Evolutionary conservation across 2,888 invertebrate species (phyloP).

Genomic region (Ormia ochracea): DNA sequence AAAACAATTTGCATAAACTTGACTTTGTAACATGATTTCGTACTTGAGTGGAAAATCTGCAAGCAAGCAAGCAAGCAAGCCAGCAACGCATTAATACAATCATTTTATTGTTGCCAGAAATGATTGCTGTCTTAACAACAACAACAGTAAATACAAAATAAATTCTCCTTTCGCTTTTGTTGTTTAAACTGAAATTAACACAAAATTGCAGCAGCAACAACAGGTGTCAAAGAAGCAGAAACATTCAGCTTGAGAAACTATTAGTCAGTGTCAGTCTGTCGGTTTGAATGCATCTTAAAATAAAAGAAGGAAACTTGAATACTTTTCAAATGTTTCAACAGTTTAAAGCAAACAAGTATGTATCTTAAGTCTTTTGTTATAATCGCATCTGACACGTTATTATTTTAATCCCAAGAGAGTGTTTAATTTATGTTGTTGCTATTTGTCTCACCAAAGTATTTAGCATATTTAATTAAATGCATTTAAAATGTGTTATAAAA

Average conservation of each 20-base stretch:
- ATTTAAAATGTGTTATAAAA: background rate
- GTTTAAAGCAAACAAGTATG: slow-evolving; percentile 19
- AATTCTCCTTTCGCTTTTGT: slow-evolving; percentile 53
- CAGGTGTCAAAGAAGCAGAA: slow-evolving; percentile 43
- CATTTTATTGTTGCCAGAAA: slow-evolving; percentile 6
- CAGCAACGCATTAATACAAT: slow-evolving; percentile 38
- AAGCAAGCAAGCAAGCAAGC: background rate
- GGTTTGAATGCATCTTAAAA: slow-evolving; percentile 11
- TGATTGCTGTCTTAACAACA: slow-evolving; percentile 15
- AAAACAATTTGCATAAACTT: slow-evolving; percentile 59
- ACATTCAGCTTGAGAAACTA: slow-evolving; percentile 30
- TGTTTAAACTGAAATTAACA: slow-evolving; percentile 13
- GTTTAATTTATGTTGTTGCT: background rate
- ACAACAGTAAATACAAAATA: background rate
- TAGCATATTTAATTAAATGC: slow-evolving; percentile 17
- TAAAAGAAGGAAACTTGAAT: background rate
- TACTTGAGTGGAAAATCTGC: slow-evolving; percentile 56
- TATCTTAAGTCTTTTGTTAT: slow-evolving; percentile 58
- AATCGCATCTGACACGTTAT: background rate
- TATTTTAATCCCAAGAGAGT: background rate
- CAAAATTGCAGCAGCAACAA: slow-evolving; percentile 2
- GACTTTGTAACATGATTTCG: slow-evolving; percentile 65
- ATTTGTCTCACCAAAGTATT: background rate
- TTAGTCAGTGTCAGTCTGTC: slow-evolving; percentile 51
- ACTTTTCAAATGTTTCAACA: slow-evolving; percentile 3